Evolutionary conservation across 2,113 vertebrate genomes (phyloP), one percentile per base, ranked within the genome.

Genomic region (Elephas maximus): DNA sequence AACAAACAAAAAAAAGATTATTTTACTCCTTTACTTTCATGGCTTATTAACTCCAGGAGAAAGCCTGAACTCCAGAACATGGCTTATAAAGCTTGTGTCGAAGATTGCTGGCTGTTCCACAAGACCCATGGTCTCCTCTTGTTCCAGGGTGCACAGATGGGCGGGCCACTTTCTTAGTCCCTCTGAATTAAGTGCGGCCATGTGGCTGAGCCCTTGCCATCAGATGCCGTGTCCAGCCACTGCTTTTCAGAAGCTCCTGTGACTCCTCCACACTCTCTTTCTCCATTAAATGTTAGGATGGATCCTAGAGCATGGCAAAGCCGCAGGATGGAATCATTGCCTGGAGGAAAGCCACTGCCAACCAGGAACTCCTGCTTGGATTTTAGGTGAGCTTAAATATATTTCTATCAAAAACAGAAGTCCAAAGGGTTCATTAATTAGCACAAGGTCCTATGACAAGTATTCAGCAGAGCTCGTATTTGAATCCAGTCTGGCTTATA

Each of bases 361-460:
- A 45, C 78, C 63, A 79, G 79, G n/a, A 92, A 67, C 37, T 63
- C n/a, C 23, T 73, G n/a, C 63, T 45, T 28, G 20, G 26, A 9
- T 17, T 5, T 44, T 30, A 30, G 71, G 63, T 65, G 18, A 93
- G 9, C 77, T 73, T 24, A n/a, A n/a, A 76, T 88, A 45, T 53
- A 86, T 93, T 91, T 83, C 69, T 84, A 37, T 60, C 30, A 45
- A 81, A 93, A 73, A 73, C 60, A 79, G 37, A 83, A 71, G 4
- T 78, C 9, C 63, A 73, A 21, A 48, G 28, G 11, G 67, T 81
- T 77, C 48, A 81, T 45, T 48, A 69, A 28, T 6, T 85, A 76
- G 30, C 60, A 44, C 69, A 14, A 69, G 21, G 41, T 83, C 21
- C 11, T 44, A 63, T 17, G 44, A 44, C 24, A 37, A 63, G 9